phyloP scores from a whole-genome alignment of 1,140 invertebrate genomes.

The Drosophila funebris region DNA sequence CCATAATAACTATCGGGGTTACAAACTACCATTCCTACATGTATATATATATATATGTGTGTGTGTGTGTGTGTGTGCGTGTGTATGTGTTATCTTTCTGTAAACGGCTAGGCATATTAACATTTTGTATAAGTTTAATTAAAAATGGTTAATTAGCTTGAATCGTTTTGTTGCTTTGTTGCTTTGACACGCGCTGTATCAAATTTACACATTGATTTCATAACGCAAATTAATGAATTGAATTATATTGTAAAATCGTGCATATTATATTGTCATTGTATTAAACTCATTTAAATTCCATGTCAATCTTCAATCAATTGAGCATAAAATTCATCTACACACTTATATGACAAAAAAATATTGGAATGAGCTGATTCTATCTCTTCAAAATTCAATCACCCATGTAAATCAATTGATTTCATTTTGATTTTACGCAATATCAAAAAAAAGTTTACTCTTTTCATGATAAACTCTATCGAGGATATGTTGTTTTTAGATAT shows the following conservation, averaged over 20 bases:
- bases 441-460: not conserved
- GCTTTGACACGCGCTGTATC: slow-evolving; percentile 56
- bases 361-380: not conserved
- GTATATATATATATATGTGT: too few relatives aligned
- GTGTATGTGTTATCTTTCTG: slow-evolving; percentile 8
- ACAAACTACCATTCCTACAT: too few relatives aligned
- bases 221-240: slow-evolving; percentile 21
- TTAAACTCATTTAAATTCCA: slow-evolving; percentile 7
- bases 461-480: not conserved
- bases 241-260: slow-evolving; percentile 12
- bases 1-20: too few relatives aligned
- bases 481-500: slow-evolving; percentile 1
- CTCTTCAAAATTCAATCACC: slow-evolving; percentile 11
- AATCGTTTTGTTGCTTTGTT: slow-evolving; percentile 61
- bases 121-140: slow-evolving; percentile 57
- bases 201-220: slow-evolving; percentile 43
- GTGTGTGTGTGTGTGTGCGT: not conserved
- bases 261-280: slow-evolving; percentile 12
- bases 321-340: slow-evolving; percentile 24
- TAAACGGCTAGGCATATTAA: slow-evolving; percentile 21
- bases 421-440: slow-evolving; percentile 8
- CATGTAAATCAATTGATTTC: slow-evolving; percentile 12
- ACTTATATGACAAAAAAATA: not conserved
- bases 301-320: slow-evolving; percentile 23
- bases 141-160: slow-evolving; percentile 73